phyloP scores from a whole-genome alignment of 1,140 invertebrate species.

The Tetramorium alpestre region DNA sequence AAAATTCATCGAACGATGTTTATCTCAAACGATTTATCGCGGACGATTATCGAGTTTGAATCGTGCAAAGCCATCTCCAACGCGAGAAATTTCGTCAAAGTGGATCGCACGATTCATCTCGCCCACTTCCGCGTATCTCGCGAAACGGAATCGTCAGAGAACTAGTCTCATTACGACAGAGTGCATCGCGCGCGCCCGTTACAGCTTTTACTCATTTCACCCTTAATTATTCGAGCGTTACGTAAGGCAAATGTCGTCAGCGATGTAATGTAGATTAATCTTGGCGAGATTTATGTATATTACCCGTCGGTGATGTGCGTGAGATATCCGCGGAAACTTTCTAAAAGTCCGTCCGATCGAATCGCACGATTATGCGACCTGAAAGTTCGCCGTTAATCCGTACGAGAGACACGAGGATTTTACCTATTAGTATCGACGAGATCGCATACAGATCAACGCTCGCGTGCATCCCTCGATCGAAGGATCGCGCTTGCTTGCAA shows the following conservation, averaged over 20 bases:
- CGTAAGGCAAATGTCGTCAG: slow-evolving; percentile 20
- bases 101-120: slow-evolving; percentile 21
- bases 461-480: neutral
- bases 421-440: neutral
- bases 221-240: slow-evolving; percentile 49
- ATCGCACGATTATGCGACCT: slow-evolving; percentile 56
- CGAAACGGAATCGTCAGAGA: slow-evolving; percentile 18
- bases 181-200: slow-evolving; percentile 9
- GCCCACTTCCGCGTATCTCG: slow-evolving; percentile 19
- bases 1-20: neutral
- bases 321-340: slow-evolving; percentile 57
- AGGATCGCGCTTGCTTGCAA: neutral
- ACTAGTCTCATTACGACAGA: slow-evolving; percentile 45
- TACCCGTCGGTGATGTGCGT: slow-evolving; percentile 20
- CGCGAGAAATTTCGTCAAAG: neutral
- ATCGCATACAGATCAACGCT: slow-evolving; percentile 62
- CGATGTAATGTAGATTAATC: slow-evolving; percentile 46
- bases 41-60: neutral
- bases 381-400: slow-evolving; percentile 4
- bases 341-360: slow-evolving; percentile 54
- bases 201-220: slow-evolving; percentile 41
- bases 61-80: neutral
- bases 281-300: slow-evolving; percentile 13
- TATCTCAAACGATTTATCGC: neutral
- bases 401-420: neutral